Conservation (phyloP, 2,113 vertebrate species). For the Rostratula benghalensis region DNA sequence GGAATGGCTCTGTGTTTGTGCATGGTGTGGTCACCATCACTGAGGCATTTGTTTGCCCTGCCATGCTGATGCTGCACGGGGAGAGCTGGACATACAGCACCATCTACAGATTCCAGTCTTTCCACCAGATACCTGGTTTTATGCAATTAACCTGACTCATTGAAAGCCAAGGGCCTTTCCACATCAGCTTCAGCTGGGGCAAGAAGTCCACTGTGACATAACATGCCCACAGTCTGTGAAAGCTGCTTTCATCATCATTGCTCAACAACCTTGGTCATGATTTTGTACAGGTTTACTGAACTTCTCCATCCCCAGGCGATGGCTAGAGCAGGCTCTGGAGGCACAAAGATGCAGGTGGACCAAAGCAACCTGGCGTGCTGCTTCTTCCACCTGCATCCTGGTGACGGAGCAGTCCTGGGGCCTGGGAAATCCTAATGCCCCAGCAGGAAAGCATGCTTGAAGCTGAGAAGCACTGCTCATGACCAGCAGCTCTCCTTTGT, state of each 20-base stretch:
- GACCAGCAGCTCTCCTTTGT: background rate
- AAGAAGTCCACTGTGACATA: background rate
- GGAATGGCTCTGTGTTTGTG: background rate
- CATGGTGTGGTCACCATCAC: too few relatives aligned
- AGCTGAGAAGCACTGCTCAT: background rate
- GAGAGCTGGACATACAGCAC: background rate
- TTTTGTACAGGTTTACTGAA: background rate
- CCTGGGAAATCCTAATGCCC: background rate
- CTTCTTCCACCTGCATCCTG: background rate
- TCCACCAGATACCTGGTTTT: background rate
- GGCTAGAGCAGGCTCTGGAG: background rate
- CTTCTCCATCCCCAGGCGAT: background rate
- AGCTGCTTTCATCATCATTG: background rate
- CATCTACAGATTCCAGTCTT: slow-evolving; percentile 9
- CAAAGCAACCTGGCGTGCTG: rapidly evolving
- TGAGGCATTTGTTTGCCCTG: background rate
- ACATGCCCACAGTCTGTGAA: background rate
- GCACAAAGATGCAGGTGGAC: too few relatives aligned
- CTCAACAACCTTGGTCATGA: background rate
- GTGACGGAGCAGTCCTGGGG: background rate
- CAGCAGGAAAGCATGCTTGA: background rate
- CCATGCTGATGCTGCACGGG: background rate
- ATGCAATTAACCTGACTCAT: background rate
- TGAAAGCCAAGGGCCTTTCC: background rate
- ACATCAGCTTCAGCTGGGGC: background rate